A percentile compares a stretch with the other conserved stretches of the same genome.
These are phyloP conservation scores for Phyllotreta cruciferae DNA, from an alignment of 2,888 invertebrate genomes.

Conservation along the genomic window DNA sequence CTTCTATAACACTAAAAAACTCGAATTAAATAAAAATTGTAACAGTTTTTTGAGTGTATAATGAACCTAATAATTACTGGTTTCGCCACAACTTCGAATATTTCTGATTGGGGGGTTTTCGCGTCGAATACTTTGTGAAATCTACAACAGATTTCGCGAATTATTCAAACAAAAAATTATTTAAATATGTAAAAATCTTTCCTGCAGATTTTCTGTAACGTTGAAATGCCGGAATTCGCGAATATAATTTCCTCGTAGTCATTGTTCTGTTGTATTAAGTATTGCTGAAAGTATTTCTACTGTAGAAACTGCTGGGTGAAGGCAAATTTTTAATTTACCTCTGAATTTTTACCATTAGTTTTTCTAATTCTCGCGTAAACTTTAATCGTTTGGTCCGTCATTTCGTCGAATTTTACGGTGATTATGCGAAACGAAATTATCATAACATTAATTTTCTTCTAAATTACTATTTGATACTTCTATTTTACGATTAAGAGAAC, in stretches of 20 bases:
- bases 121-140: conserved; percentile 62
- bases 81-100: conserved; percentile 61
- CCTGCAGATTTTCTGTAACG: conserved; percentile 37
- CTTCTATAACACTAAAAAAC: conserved; percentile 59
- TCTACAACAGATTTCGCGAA: conserved; percentile 48
- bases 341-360: conserved; percentile 33
- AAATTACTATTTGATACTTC: too few relatives aligned
- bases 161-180: too few relatives aligned
- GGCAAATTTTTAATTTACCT: conserved; percentile 10
- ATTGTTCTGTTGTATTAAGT: conserved; percentile 35
- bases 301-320: not conserved
- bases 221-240: not conserved
- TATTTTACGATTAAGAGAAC: too few relatives aligned
- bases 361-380: conserved; percentile 59
- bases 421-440: conserved; percentile 2
- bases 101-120: conserved; percentile 54
- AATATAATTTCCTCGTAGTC: conserved; percentile 40
- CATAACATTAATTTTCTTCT: not conserved
- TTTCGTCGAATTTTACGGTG: conserved; percentile 43
- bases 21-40: conserved; percentile 13
- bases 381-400: conserved; percentile 60
- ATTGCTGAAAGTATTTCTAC: conserved; percentile 34
- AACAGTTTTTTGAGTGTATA: not conserved
- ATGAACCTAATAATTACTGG: conserved; percentile 62
- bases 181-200: too few relatives aligned